These are phyloP conservation scores for Turritopsis dohrnii DNA, from an alignment of 30 jellyfish, hydroid and myxozoan species.

Conservation along the genomic window DNA sequence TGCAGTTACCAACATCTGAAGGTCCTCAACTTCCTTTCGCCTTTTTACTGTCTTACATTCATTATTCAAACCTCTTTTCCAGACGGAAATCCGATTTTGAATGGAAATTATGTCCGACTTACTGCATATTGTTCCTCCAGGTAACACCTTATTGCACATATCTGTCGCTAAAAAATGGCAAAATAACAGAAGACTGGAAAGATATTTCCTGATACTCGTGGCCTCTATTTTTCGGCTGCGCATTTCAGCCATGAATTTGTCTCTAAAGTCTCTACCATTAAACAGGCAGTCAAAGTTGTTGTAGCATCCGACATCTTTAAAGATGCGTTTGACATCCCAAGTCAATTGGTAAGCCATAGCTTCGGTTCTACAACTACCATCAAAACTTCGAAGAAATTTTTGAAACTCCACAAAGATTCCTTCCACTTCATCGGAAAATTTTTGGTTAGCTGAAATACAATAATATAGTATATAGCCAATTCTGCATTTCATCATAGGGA, in stretches of 20 bases:
- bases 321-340: neutral
- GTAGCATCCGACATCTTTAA: neutral
- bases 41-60: slow-evolving; percentile 1
- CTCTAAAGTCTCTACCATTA: neutral
- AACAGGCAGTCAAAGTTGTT: neutral
- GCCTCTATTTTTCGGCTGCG: neutral
- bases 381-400: neutral
- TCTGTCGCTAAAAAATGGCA: neutral
- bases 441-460: no score
- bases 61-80: slow-evolving; percentile 8
- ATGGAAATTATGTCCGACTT: neutral
- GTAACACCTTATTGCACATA: neutral
- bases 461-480: no score
- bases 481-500: no score
- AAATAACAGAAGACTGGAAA: neutral
- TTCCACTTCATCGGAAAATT: neutral
- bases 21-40: neutral
- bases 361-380: neutral
- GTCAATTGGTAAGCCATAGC: neutral
- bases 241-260: neutral
- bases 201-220: slow-evolving; percentile 4
- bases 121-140: slow-evolving; percentile 1
- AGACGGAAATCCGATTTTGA: neutral
- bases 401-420: no score
- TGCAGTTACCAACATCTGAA: neutral